Conservation (phyloP, 1,140 invertebrate species). For the Maconellicoccus hirsutus region DNA sequence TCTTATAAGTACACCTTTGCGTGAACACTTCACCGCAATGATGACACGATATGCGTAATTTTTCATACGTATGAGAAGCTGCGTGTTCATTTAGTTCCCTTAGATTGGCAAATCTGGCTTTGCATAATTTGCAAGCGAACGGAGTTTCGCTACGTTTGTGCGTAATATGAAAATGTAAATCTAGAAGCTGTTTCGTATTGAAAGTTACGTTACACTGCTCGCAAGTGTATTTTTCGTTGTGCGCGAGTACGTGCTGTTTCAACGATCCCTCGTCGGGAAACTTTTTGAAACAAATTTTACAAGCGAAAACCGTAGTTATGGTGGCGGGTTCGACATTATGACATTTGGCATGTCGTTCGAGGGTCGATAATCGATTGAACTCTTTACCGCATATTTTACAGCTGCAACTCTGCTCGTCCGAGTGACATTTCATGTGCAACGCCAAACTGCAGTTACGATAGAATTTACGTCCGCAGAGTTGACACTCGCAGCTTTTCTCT, state of each 20-base stretch:
- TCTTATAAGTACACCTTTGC: conserved; percentile 28
- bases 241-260: conserved; percentile 24
- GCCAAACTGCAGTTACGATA: conserved; percentile 31
- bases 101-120: not conserved
- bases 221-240: conserved; percentile 26
- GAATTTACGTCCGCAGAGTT: conserved; percentile 30
- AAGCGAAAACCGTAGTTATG: conserved; percentile 17
- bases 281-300: conserved; percentile 26
- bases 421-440: conserved; percentile 31
- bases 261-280: conserved; percentile 26
- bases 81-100: conserved; percentile 20
- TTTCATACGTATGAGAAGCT: conserved; percentile 20
- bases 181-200: conserved; percentile 24
- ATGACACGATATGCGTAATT: conserved; percentile 25
- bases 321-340: conserved; percentile 19
- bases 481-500: conserved; percentile 30
- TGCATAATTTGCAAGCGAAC: conserved; percentile 13
- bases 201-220: conserved; percentile 24
- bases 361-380: conserved; percentile 27
- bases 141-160: conserved; percentile 20
- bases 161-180: conserved; percentile 24
- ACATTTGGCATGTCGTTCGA: conserved; percentile 28
- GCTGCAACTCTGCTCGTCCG: conserved; percentile 29
- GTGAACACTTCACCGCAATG: conserved; percentile 28
- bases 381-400: conserved; percentile 29